A percentile compares a stretch with the other conserved stretches of the same genome.
These are phyloP conservation scores for Peribatodes rhomboidaria DNA, from an alignment of 2,888 invertebrate species.

Conservation along the genomic window DNA sequence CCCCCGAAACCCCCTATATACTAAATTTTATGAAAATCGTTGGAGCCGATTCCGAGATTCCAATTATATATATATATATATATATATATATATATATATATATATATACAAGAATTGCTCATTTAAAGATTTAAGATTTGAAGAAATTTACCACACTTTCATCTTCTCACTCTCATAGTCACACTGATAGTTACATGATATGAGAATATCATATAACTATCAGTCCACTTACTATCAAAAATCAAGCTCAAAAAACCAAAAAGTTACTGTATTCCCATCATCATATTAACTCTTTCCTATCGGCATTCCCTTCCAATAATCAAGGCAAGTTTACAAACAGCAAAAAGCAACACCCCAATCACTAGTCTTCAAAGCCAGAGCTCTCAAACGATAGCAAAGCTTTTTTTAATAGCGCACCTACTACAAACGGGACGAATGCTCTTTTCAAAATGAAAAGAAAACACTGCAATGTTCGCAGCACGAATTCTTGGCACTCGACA, in stretches of 20 bases:
- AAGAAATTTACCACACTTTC: too few relatives aligned
- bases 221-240: too few relatives aligned
- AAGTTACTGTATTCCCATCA: neutral
- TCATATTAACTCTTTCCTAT: neutral
- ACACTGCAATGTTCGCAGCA: conserved; percentile 69
- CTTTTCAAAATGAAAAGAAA: conserved; percentile 80
- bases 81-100: too few relatives aligned
- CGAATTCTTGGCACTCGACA: conserved; percentile 78
- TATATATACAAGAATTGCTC: too few relatives aligned
- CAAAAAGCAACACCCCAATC: conserved; percentile 41
- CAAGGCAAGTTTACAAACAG: neutral
- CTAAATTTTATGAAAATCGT: too few relatives aligned
- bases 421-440: conserved; percentile 61
- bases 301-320: neutral
- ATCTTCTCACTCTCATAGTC: too few relatives aligned
- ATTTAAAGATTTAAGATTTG: too few relatives aligned
- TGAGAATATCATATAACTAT: too few relatives aligned
- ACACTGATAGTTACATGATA: too few relatives aligned
- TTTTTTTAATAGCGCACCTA: conserved; percentile 50
- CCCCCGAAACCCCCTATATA: too few relatives aligned
- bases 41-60: too few relatives aligned
- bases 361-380: conserved; percentile 19
- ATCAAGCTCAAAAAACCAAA: neutral
- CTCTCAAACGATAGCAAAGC: conserved; percentile 44
- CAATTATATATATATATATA: too few relatives aligned